Evolutionary conservation across 2,888 invertebrate genomes (phyloP), one percentile per base, ranked within the genome.

Genomic region (Rosalia funebris): DNA sequence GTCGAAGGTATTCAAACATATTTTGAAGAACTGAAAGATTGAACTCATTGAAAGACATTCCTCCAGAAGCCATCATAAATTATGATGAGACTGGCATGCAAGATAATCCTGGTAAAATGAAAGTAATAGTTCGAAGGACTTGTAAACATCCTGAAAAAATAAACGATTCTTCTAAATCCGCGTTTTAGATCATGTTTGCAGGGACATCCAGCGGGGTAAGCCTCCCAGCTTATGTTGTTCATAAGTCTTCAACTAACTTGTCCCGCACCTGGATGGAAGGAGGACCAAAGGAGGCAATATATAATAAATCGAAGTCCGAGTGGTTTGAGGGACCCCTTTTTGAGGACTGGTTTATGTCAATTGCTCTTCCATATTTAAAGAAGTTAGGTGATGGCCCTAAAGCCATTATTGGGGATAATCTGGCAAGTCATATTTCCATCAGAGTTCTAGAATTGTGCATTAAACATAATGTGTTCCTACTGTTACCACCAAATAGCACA

Each of bases 71-170:
- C 46, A 47, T 47, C 5, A 47, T 47, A 31, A 47, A 47, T 32
- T 25, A 47, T 32, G 46, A 47, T 47, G 46, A 47, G 25, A 47
- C 46, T 10, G 12, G 31, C 31, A 47, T 47, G 46, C 46, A 31
- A 32, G 46, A 47, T 14, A 47, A 32, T 31, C 46, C 46, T 32
- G n/a, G n/a, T n/a, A n/a, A n/a, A n/a, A 25, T 25, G 4, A 25
- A 25, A 25, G 7, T 25, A 25, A 25, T 25, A 25, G 46, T 47
- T 47, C 32, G 46, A 47, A 47, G 46, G 31, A 25, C 19, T 47
- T 47, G 25, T 32, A 47, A 47, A 32, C 46, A 47, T 32, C 32
- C 32, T 39, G 39, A 39, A 39, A 39, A 39, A 39, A 39, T 12
- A 11, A 39, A 39, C 14, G 15, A 14, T 39, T 12, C 14, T n/a